Evolutionary conservation across 2,888 invertebrate genomes (phyloP), one percentile per base, ranked within the genome.

Genomic region (Sesia apiformis): DNA sequence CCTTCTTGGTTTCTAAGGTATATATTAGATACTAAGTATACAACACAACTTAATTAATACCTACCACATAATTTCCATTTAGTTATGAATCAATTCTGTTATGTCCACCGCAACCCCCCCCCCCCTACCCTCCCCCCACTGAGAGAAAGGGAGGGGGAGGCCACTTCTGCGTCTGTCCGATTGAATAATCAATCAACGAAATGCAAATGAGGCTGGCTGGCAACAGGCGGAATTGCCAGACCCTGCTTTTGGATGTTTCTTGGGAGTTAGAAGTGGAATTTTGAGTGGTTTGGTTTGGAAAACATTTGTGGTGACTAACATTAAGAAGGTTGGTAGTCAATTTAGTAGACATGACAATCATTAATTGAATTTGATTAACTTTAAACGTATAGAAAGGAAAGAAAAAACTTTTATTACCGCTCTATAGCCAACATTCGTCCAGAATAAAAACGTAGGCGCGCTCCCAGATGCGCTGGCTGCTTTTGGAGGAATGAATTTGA

Each of bases 161-260:
- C 57, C 59, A 65, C 65, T 67, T 69, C 69, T 72, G 76, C 67
- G 69, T 69, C 71, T 66, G 78, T 73, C 75, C 78, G 72, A 84
- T 82, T 85, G 87, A 84, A 87, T 86, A 87, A 87, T 87, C 86
- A 86, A 86, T 87, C 82, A 80, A 78, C 68, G 70, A 72, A 74
- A 87, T 86, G 85, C 81, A 84, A 87, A 86, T 86, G 73, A 67
- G 64, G 60, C 61, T 72, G 78, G 60, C 61, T 72, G 78, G 81
- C 83, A 83, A 83, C 84, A 82, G 84, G 81, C 81, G 63, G 39
- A 40, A 5, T 40, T 40, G n/a, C n/a, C 23, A 23, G 8, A n/a
- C 23, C 46, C 46, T 46, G 46, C 23, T 46, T 46, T 46, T 46
- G 46, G 46, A 6, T 46, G 46, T 46, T 46, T 46, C 46, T 46